Evolutionary conservation across 2,113 vertebrate species (phyloP), one percentile per base, ranked within the genome.

Genomic region (Osmerus eperlanus): DNA sequence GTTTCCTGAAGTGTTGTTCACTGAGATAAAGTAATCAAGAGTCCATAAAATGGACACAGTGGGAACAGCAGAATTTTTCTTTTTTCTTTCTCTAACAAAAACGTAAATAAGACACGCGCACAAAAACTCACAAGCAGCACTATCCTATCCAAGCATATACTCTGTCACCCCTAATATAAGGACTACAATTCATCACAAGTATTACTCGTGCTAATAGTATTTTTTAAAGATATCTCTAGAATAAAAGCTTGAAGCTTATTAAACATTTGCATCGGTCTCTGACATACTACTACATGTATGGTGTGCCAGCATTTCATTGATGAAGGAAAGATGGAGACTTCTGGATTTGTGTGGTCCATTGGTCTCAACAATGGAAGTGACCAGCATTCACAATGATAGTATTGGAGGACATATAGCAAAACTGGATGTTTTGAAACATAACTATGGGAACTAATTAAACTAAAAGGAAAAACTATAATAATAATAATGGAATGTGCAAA

Each of bases 1-100:
- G 78, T 81, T 91, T 89, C 89, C 90, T 90, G 90, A 91, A 88
- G 86, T 86, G 87, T 87, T 85, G 81, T 84, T 91, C 89, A 81
- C 90, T 90, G 90, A 91, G 90, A 86, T 83, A 87, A 87, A 79
- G 75, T 73, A 86, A 84, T 75, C 11, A 63, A 6, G 16, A 52
- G 84, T 86, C 80, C 80, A 63, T 71, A 21, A 74, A 56, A 5
- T 56, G 82, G 82, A 83, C 83, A 70, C 78, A 78, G 80, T 76
- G 77, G 76, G 81, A 80, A 83, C 78, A 83, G 65, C 55, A 51
- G 21, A 36, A 47, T 32, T 3, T 13, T 19, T 80, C 78, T 68
- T 32, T 7, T 13, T 19, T 80, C 78, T 68, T 32, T 7, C 65
- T 78, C 64, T 79, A 82, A 83, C 62, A 71, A 74, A 72, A 73